Base-by-base conservation (phyloP, 64 coral and sea anemone species). In the Montipora capricornis region DNA sequence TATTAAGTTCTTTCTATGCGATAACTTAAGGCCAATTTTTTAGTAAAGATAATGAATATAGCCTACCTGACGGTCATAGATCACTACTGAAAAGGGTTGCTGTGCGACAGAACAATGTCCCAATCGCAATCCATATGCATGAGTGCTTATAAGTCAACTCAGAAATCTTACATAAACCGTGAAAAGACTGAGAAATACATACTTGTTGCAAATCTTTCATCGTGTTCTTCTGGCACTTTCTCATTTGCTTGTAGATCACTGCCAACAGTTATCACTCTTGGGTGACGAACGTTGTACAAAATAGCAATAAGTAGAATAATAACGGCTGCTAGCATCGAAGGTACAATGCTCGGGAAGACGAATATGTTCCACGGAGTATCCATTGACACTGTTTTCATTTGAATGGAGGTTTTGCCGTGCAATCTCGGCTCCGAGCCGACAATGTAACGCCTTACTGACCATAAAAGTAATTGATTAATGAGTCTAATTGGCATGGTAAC, bases 121-220 rank as follows among this genome's bases (percentile, higher is more conserved):
- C 37, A 37, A 37, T 37, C 37, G 37, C 37, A 37, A 37, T 37
- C 37, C 37, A 37, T 37, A 37, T 37, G 37, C 37, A 37, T 37
- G 37, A 0, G 37, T 37, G 37, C 1, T 37, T 37, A 37, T 37
- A 37, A 37, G 37, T 37, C 37, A 37, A 37, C 37, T 37, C 37
- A 37, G 37, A 37, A 37, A 37, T 37, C 0, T 37, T 37, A 37
- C 37, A 37, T 37, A 37, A 37, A 37, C 37, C 14, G 64, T 17
- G 0, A 5, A n/a, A 13, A 68, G 3, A 68, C 1, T 16, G 0
- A 5, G 8, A 17, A 13, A 68, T 12, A n/a, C 82, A 49, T 70
- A 86, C 82, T 47, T 68, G 82, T 86, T 86, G 62, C 82, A 86
- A 86, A 86, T 15, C 82, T 47, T 37, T 86, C 82, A 71, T 73